Percentiles rank a stretch among this genome's conserved stretches.
Conservation (phyloP, 2,888 invertebrate genomes). For the Geotrupes spiniger region DNA sequence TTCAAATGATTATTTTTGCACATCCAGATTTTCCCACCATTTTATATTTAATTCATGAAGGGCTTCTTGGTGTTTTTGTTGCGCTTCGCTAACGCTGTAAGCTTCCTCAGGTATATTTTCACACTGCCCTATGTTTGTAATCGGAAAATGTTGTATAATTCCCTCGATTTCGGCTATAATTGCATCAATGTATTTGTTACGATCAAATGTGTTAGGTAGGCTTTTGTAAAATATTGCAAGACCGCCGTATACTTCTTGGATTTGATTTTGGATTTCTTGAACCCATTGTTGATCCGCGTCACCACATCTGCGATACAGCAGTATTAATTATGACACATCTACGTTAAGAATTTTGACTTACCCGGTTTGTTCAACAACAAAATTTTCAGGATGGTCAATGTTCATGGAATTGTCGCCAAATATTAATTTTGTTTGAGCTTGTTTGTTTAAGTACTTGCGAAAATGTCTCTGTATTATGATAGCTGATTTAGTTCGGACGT, state of each 20-base stretch:
- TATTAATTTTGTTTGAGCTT: neutral
- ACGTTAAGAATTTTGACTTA: too few species aligned
- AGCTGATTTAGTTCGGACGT: conserved; percentile 9
- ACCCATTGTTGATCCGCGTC: neutral
- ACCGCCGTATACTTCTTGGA: conserved; percentile 5
- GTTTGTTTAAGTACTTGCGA: conserved; percentile 14
- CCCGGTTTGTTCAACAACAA: too few species aligned
- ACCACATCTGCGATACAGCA: neutral
- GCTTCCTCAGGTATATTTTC: neutral
- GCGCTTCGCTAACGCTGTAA: conserved; percentile 7
- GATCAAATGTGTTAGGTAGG: neutral
- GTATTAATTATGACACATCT: too few species aligned
- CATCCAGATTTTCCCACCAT: conserved; percentile 24
- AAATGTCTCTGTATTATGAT: conserved; percentile 19
- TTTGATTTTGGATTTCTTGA: conserved; percentile 6
- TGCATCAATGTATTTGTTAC: neutral
- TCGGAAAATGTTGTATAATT: conserved; percentile 4
- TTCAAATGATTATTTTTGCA: neutral
- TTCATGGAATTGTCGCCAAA: too few species aligned
- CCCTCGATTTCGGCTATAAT: neutral
- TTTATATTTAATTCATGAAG: conserved; percentile 12
- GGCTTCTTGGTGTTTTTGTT: conserved; percentile 16
- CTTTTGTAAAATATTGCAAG: conserved; percentile 11
- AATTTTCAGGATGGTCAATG: too few species aligned
- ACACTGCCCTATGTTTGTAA: conserved; percentile 8